These are phyloP conservation scores for Poicephalus meyeri DNA, from an alignment of 2,113 vertebrate species.

Conservation along the genomic window DNA sequence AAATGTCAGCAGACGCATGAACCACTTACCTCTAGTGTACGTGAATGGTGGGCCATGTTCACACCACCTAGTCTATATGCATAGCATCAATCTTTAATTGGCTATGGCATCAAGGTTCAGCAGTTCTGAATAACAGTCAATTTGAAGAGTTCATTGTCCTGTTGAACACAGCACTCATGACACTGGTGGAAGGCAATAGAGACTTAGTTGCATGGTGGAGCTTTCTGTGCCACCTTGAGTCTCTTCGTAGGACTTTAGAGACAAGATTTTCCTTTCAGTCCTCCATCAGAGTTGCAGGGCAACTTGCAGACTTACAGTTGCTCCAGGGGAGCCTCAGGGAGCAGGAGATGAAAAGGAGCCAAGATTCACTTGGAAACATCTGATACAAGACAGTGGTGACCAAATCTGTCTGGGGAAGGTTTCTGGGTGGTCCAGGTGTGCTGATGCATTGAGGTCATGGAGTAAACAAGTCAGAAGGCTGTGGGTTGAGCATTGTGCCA, in stretches of 20 bases:
- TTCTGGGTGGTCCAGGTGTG: constrained; percentile 38
- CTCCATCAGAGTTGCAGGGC: not conserved
- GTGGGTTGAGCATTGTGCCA: not conserved
- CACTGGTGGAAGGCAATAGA: not conserved
- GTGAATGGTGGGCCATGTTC: not conserved
- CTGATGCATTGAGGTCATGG: not conserved
- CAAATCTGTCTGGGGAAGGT: not conserved
- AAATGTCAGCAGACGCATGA: not conserved
- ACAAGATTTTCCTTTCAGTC: not conserved
- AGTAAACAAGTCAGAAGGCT: not conserved
- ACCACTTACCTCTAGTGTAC: not conserved
- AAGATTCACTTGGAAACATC: constrained; percentile 14
- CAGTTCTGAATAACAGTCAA: not conserved
- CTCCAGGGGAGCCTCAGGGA: not conserved
- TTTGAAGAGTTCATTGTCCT: not conserved
- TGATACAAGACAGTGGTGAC: not conserved
- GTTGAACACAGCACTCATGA: not conserved
- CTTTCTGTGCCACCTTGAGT: not conserved
- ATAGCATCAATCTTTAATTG: rapidly evolving
- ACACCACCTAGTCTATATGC: not conserved
- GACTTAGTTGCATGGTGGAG: not conserved
- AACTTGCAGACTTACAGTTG: not conserved
- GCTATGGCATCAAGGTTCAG: not conserved
- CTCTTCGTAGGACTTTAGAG: not conserved
- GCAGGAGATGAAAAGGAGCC: not conserved